Evolutionary conservation across 2,113 vertebrate species (phyloP), one percentile per base, ranked within the genome.

Genomic region (Rostratula benghalensis): DNA sequence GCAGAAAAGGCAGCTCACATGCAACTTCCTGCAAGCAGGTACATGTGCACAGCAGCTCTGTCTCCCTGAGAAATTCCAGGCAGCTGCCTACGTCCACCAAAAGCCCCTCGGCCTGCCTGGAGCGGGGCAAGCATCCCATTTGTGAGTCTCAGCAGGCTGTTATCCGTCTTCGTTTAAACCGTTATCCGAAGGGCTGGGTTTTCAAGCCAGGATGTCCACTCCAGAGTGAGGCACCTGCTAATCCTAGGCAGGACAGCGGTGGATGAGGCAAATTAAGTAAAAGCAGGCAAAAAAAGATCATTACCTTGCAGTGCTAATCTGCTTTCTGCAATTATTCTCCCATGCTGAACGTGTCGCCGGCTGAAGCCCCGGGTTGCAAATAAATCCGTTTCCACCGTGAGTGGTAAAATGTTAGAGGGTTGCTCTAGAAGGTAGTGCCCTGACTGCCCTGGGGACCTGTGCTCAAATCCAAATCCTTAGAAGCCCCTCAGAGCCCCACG

Each of bases 221-320:
- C 78, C 64, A 35, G 69, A 94, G 74, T 48, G 67, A 95, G 78
- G 57, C 70, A 53, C 71, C 65, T 85, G 54, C 78, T 95, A 89
- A 95, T 92, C 71, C 79, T 43, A 24, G 3, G 0, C 75, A 82
- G 90, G 94, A 89, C 90, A 77, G 78, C 16, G 4, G 83, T 93
- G 75, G 79, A 88, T 91, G 87, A 90, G 70, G 85, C 79, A 70
- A 73, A 57, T 91, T 97, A 39, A 84, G 87, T 64, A 95, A 95
- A 95, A 94, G 45, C 88, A 65, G 90, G 41, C 37, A 50, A 76
- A 83, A 84, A 53, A 53, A 65, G 68, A 83, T 92, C 54, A 48
- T 91, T 95, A 91, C 27, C 53, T 93, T 2, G 3, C 63, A 70
- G 54, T 15, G 50, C 61, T 95, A 16, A 93, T 90, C 84, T 95